These are phyloP conservation scores for Perca flavescens DNA, from an alignment of 2,113 vertebrate genomes.

Conservation along the genomic window DNA sequence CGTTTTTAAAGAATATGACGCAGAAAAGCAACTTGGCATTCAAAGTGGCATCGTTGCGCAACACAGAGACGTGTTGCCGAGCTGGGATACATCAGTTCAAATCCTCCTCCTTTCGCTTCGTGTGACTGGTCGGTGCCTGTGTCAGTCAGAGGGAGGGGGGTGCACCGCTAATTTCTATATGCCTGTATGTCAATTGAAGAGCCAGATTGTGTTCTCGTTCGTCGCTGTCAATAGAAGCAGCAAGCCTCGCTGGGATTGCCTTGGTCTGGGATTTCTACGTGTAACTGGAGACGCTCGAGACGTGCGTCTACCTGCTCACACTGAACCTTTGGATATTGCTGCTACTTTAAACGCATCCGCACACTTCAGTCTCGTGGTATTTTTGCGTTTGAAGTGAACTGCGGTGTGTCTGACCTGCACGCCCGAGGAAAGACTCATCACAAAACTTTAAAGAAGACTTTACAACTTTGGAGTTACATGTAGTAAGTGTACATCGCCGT, in stretches of 20 bases:
- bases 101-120: slow-evolving; percentile 72
- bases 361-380: slow-evolving; percentile 45
- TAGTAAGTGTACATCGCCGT: not conserved
- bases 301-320: slow-evolving; percentile 47
- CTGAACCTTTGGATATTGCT: slow-evolving; percentile 53
- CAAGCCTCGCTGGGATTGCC: not conserved
- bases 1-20: not conserved
- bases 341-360: slow-evolving; percentile 37
- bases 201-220: slow-evolving; percentile 74
- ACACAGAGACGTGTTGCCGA: slow-evolving; percentile 38
- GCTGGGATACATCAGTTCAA: slow-evolving; percentile 48
- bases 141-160: slow-evolving; percentile 77
- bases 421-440: slow-evolving; percentile 7
- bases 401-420: slow-evolving; percentile 13
- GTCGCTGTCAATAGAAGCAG: slow-evolving; percentile 60
- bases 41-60: slow-evolving; percentile 72
- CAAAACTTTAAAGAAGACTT: slow-evolving; percentile 55
- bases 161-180: slow-evolving; percentile 77
- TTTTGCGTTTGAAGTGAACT: slow-evolving; percentile 17
- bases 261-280: slow-evolving; percentile 34
- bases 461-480: slow-evolving; percentile 56
- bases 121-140: slow-evolving; percentile 77
- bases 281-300: slow-evolving; percentile 34
- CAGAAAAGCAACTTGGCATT: slow-evolving; percentile 32
- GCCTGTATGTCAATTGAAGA: slow-evolving; percentile 78